These are phyloP conservation scores for Recurvirostra avosetta DNA, from an alignment of 2,113 vertebrate species.

Conservation along the genomic window DNA sequence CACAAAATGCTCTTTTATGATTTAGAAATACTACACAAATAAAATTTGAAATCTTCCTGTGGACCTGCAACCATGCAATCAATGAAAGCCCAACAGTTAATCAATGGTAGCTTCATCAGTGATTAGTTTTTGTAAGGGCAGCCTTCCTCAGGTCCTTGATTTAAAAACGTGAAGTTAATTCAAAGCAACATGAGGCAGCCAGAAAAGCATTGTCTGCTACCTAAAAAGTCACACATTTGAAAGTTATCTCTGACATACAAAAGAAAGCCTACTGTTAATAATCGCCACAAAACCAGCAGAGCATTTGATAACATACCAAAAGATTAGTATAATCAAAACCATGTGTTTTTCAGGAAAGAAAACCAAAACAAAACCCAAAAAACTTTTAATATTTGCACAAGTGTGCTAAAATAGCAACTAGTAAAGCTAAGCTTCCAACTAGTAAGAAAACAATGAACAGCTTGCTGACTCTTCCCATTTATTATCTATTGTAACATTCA, in stretches of 20 bases:
- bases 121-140: slow-evolving; percentile 15
- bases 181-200: neutral
- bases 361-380: neutral
- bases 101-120: slow-evolving; percentile 47
- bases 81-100: slow-evolving; percentile 47
- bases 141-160: neutral
- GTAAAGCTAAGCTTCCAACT: neutral
- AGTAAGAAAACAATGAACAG: neutral
- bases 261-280: slow-evolving; percentile 1
- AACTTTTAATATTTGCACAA: neutral
- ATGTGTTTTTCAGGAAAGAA: neutral
- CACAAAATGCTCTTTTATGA: neutral
- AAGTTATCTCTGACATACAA: neutral
- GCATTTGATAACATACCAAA: neutral
- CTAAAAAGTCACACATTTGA: neutral
- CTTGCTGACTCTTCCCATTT: neutral
- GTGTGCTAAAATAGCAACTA: neutral
- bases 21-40: slow-evolving; percentile 27
- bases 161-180: slow-evolving; percentile 38
- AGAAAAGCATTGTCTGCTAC: neutral
- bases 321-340: neutral
- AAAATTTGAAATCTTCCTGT: slow-evolving; percentile 24
- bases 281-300: neutral
- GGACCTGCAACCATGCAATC: slow-evolving; percentile 32
- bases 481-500: neutral